Conservation (phyloP, 2,888 invertebrate species). For the Chymomyza fuscimana region DNA sequence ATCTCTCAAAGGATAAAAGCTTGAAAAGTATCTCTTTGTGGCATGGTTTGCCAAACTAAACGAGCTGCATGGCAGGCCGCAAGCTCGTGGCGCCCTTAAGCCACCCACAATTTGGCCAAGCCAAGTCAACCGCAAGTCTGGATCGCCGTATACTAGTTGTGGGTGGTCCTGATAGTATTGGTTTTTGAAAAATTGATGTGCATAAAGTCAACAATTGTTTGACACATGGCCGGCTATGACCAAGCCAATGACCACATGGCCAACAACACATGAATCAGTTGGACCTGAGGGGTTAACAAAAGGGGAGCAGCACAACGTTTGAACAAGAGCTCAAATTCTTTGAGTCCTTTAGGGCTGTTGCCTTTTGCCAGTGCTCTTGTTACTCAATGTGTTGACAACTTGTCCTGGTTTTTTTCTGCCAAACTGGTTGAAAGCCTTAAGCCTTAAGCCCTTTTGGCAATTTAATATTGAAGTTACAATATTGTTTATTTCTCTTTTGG, state of each 20-base stretch:
- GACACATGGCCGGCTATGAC: slow-evolving; percentile 30
- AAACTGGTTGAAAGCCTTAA: neutral
- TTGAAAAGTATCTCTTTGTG: neutral
- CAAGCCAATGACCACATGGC: neutral
- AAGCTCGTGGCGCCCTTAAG: neutral
- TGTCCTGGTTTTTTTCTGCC: neutral
- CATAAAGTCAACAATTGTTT: slow-evolving; percentile 42
- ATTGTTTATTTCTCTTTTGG: too few species aligned
- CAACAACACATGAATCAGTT: neutral
- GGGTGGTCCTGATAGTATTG: slow-evolving; percentile 8
- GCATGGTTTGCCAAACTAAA: neutral
- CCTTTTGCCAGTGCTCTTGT: neutral
- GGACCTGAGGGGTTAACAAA: neutral
- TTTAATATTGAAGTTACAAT: too few species aligned
- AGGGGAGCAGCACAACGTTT: neutral
- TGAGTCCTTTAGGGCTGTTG: neutral
- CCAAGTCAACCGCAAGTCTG: neutral
- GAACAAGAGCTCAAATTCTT: neutral
- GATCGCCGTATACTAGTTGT: neutral
- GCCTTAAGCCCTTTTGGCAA: neutral
- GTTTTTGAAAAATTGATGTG: slow-evolving; percentile 43
- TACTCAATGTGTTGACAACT: neutral
- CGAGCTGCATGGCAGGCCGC: too few species aligned
- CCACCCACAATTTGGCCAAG: neutral
- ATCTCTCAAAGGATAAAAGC: slow-evolving; percentile 17